Base-by-base conservation (phyloP, 2,888 invertebrate species). In the Drosophila paramelanica region DNA sequence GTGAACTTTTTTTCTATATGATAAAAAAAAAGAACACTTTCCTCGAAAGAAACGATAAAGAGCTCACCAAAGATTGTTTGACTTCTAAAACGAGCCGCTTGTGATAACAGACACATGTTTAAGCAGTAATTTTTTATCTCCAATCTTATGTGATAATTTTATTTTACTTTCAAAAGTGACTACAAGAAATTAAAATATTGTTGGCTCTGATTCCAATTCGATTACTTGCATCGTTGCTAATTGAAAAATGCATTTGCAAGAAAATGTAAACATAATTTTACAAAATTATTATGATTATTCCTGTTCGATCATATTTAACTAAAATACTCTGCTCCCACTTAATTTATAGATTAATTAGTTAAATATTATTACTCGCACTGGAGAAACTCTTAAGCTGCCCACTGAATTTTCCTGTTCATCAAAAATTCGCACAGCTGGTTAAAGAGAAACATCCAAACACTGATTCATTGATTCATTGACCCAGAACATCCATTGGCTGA, bases 391-490 rank as follows among this genome's bases (percentile, higher is more conserved):
- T 13, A 50, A 31, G 0, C 3, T 31, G 10, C 3, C 31, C 10
- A 31, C 10, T 10, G 10, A 51, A 41, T 27, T 11, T 13, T 20
- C 13, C 31, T 46, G 23, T n/a, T 65, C 7, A 56, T 65, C 46
- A 58, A 49, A 66, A 66, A 65, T 73, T 79, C 68, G 77, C 79
- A 81, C 81, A 82, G 86, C 70, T 86, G 81, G 70, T 73, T 47
- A 42, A 47, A 41, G 11, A 17, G n/a, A 56, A 66, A 61, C 65
- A 77, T 73, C 70, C 60, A 70, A 57, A 57, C 53, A 61, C 75
- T 79, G 83, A 85, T 73, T 82, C 76, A 73, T 74, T 66, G 73
- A 70, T 61, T 74, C 85, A 69, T 81, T 82, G 82, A 86, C 87
- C 84, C 81, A 83, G 65, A 81, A 77, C 79, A 45, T 67, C 50